Evolutionary conservation across 2,113 vertebrate species (phyloP), one percentile per base, ranked within the genome.

Genomic region (Pelecanus crispus): DNA sequence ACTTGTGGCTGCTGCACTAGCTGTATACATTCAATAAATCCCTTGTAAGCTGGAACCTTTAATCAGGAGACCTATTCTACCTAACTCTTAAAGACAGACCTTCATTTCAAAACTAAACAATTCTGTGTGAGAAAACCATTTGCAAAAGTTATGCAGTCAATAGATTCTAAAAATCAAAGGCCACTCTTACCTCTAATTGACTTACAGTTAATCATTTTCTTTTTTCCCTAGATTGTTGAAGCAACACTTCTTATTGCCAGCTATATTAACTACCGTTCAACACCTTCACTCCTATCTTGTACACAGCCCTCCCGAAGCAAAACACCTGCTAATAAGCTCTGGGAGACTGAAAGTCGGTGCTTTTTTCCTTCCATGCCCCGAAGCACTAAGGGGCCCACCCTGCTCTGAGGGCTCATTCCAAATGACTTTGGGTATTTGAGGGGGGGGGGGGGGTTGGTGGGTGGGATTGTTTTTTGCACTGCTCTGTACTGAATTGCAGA

Each of bases 221-320:
- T 67, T 96, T 55, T 68, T n/a, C 77, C 42, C 52, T 96, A 99
- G 99, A 99, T 99, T 56, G 97, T 99, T 97, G 98, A 99, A 97
- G 96, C 99, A 97, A 99, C 99, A 31, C 98, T 99, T 84, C 98
- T 99, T 92, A 98, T 99, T 97, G 99, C 98, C 94, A 99, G 98
- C 97, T 99, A 99, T 85, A 99, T 99, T 82, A 99, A 99, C 98
- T 98, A 97, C 97, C 98, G 94, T 96, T 98, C 86, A 0, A 96
- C 97, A 78, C 74, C 95, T 88, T 92, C 96, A 24, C 93, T 97
- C 38, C 96, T 97, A 11, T n/a, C 91, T 94, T 17, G 93, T 92
- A 8, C 70, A 38, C 38, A 95, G 34, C 97, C 97, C 82, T 94
- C 97, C 49, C 96, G 29, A n/a, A 95, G 90, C 38, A 92, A 61